phyloP scores from a whole-genome alignment of 2,113 vertebrate genomes.

The Gadus macrocephalus region DNA sequence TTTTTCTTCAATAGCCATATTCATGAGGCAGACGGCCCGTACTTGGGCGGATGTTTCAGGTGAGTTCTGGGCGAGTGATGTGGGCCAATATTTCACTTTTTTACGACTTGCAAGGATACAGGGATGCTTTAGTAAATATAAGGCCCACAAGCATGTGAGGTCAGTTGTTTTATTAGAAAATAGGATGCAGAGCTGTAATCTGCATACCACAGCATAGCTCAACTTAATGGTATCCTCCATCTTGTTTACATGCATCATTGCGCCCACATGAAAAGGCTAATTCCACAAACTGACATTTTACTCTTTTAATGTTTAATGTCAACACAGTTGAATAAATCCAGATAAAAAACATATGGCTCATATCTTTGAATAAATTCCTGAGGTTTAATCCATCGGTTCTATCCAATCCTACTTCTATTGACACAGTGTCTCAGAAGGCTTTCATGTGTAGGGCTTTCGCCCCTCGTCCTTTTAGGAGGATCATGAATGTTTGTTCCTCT shows the following conservation, averaged over 20 bases:
- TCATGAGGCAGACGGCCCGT: conserved; percentile 6
- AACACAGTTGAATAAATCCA: background rate
- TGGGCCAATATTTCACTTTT: conserved; percentile 35
- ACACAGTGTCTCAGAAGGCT: background rate
- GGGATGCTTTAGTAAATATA: conserved; percentile 26
- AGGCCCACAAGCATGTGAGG: conserved; percentile 26
- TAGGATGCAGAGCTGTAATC: background rate
- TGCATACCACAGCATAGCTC: conserved; percentile 9
- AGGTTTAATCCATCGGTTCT: no score
- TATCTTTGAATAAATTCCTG: background rate
- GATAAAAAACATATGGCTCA: background rate
- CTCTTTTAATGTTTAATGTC: background rate
- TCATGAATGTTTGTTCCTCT: conserved; percentile 45
- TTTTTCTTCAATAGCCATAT: conserved; percentile 9
- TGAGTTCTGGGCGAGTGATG: conserved; percentile 23
- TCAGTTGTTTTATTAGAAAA: background rate
- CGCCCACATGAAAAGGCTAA: background rate
- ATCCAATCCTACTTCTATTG: background rate
- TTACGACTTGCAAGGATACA: conserved; percentile 34
- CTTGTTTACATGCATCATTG: background rate
- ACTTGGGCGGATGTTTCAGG: conserved; percentile 29
- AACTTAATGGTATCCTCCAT: background rate
- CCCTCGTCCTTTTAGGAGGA: background rate
- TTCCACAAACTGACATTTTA: background rate
- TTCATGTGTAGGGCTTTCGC: conserved; percentile 24